Evolutionary conservation across 2,113 vertebrate genomes (phyloP).

Genomic region (Paratilapia polleni): DNA sequence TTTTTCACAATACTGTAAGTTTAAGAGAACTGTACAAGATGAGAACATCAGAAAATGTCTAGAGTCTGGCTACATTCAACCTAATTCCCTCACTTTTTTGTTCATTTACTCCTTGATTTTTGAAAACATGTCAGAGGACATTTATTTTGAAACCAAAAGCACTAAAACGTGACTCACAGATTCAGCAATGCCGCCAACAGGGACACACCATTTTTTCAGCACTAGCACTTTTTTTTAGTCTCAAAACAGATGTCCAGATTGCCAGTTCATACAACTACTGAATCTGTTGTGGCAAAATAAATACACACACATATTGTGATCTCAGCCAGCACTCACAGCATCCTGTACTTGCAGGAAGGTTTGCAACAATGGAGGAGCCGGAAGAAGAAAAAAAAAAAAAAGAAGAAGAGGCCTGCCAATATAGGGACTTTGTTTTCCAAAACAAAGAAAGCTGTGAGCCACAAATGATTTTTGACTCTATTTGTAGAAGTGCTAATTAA

Average conservation of each 20-base stretch:
- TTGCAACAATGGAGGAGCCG: not conserved
- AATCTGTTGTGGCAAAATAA: not conserved
- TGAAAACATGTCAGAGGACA: not conserved
- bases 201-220: not conserved
- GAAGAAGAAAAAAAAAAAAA: not conserved
- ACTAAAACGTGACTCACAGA: no score
- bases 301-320: not conserved
- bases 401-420: not conserved
- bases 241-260: no score
- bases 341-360: not conserved
- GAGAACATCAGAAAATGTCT: not conserved
- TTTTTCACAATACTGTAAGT: no score
- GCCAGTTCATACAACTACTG: not conserved
- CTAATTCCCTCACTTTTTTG: not conserved
- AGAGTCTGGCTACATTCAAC: not conserved
- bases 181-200: not conserved
- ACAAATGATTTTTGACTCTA: not conserved
- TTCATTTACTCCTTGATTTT: not conserved
- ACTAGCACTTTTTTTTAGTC: not conserved
- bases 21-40: not conserved
- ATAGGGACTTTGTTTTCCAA: not conserved
- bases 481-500: constrained; percentile 2
- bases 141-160: no score
- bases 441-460: not conserved
- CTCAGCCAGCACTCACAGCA: not conserved